Evolutionary conservation across 2,797 vertebrate genomes (phyloP), one percentile per base, ranked within the genome.

Genomic region (Leptoclinus maculatus): DNA sequence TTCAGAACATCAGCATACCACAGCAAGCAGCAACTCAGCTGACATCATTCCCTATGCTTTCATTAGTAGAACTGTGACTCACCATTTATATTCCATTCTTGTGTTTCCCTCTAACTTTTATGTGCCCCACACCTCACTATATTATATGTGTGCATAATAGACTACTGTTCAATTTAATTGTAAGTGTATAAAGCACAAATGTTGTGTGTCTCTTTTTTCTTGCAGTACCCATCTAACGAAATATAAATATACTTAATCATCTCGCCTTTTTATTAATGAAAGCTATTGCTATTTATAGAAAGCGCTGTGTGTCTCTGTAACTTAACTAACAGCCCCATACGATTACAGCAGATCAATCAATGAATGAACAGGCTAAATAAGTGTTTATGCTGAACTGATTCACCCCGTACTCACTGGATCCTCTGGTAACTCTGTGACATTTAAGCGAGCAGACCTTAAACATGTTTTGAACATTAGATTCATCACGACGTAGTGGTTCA

Each of bases 171-270:
- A 23, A 19, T n/a, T n/a, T n/a, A n/a, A n/a, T n/a, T n/a, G n/a
- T 57, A 66, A 0, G 1, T 27, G 23, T 39, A 34, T n/a, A 53
- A 62, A 43, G 29, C 71, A 51, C 29, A 74, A 38, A 74, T 71
- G 17, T 67, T 62, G 13, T 10, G 12, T 25, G n/a, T 29, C 19
- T n/a, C 3, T 47, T 36, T 60, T 71, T 76, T 23, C 43, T 77
- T 29, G 59, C 57, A 17, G 14, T 41, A 45, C 27, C 21, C 17
- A 16, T 0, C 0, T 53, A 47, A 78, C 80, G 19, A 81, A 85
- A 85, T 77, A 67, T 80, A 75, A 23, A 84, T 74, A 27, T 63
- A 68, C 23, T 72, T 71, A 75, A 78, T 88, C 60, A 76, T 76
- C 34, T 63, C 29, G 59, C 45, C 77, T 74, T 25, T 78, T 82